Evolutionary conservation across 2,113 vertebrate genomes (phyloP), one percentile per base, ranked within the genome.

Genomic region (Excalfactoria chinensis): DNA sequence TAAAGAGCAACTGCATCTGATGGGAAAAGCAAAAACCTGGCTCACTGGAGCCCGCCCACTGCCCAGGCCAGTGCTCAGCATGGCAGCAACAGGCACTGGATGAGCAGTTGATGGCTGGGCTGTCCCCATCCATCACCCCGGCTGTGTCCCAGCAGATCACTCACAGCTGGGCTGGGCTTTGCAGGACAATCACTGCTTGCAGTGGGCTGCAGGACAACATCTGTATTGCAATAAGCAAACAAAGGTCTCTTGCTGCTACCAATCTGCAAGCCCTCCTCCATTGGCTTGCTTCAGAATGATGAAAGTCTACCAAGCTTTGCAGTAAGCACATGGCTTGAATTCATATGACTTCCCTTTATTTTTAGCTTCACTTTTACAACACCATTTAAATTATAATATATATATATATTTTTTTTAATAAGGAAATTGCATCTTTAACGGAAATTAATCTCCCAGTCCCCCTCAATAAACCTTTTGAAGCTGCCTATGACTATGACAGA

Each of bases 361-460:
- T 93, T 80, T 64, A 86, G 35, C 35, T 80, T 89, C 37, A 20
- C 59, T 88, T 95, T 95, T 91, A 88, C 66, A 86, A 73, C 74
- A 94, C 34, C 28, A 66, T 79, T 95, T 91, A 94, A 90, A 82
- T 83, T 73, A 80, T 56, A 55, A 28, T 70, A 10, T 32, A 21
- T 40, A 40, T 40, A 8, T 40, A 40, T 41, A 53, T 32, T 23
- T 58, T 84, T 59, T 68, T 3, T 80, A 95, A 91, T 89, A 88
- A 70, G 90, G 95, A 96, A 96, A 96, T 92, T 94, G 67, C 86
- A 91, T 95, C 92, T 96, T 95, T 95, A 96, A 96, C 0, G n/a
- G 84, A 95, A 97, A 97, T 95, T 89, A 93, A 96, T 95, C 88
- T 95, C 82, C 59, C 70, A 93, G 76, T 77, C 80, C 32, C 43